Evolutionary conservation across 1,140 invertebrate species (phyloP).

Genomic region (Euglossa dilemma): DNA sequence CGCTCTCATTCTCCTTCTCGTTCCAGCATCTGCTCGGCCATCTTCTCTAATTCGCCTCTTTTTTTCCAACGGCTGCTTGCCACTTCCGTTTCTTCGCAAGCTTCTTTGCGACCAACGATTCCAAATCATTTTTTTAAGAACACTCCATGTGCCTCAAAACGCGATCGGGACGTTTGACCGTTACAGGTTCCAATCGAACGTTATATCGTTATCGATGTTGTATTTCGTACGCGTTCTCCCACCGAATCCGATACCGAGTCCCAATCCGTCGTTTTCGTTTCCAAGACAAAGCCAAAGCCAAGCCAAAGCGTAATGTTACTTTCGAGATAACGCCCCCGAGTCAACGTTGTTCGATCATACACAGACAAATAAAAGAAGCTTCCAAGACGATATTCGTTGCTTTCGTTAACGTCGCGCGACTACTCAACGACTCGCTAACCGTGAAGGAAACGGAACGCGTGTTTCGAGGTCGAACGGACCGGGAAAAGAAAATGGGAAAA

Average conservation of each 20-base stretch:
- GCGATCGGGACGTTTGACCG: constrained; percentile 46
- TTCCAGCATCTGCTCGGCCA: constrained; percentile 3
- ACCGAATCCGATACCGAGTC: too few species aligned
- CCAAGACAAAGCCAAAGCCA: background rate
- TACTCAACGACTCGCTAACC: constrained; percentile 23
- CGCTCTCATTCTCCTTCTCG: constrained; percentile 52
- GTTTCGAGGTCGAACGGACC: constrained; percentile 64
- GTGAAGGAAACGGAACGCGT: constrained; percentile 64
- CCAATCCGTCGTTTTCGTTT: background rate
- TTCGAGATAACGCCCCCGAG: background rate
- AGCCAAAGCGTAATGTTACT: constrained; percentile 10
- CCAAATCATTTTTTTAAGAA: constrained; percentile 40
- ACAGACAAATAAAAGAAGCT: background rate
- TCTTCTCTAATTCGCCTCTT: constrained; percentile 2
- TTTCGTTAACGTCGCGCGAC: constrained; percentile 13
- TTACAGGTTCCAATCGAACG: constrained; percentile 22
- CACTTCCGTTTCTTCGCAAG: constrained; percentile 55
- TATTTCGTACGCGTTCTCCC: constrained; percentile 4
- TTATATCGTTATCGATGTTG: background rate
- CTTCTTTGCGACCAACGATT: constrained; percentile 63
- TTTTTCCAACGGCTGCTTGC: background rate
- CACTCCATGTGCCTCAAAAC: constrained; percentile 64
- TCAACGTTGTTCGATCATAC: background rate
- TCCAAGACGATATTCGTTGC: background rate
- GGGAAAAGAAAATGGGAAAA: constrained; percentile 24